Percentiles rank a stretch among this genome's conserved stretches.
Conservation (phyloP, 2,113 vertebrate species). For the Hyperopisus bebe region DNA sequence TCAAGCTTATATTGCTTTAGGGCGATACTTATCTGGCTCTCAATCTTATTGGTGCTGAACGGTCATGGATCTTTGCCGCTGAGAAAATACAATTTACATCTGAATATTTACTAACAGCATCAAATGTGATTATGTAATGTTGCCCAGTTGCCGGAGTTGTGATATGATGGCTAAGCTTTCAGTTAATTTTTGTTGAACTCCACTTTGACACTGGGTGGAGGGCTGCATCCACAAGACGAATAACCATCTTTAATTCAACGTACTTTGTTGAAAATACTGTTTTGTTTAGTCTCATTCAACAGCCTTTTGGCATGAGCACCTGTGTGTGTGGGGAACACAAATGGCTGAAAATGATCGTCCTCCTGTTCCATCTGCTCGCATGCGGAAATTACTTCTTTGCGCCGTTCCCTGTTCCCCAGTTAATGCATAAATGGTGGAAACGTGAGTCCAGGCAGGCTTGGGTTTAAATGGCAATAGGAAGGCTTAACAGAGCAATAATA, state of each 20-base stretch:
- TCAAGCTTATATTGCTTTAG: constrained; percentile 19
- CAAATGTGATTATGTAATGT: constrained; percentile 7
- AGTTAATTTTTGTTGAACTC: neutral
- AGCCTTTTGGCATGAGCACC: neutral
- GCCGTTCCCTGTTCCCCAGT: neutral
- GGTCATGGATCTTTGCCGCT: constrained; percentile 21
- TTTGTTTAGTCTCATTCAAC: neutral
- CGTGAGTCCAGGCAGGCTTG: neutral
- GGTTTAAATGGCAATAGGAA: constrained; percentile 8
- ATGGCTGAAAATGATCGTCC: neutral
- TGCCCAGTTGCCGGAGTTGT: neutral
- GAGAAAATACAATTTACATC: constrained; percentile 13
- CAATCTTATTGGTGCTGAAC: constrained; percentile 13
- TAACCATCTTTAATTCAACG: neutral
- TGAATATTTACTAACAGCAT: constrained; percentile 16
- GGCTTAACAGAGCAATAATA: constrained; percentile 10
- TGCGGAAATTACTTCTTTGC: neutral
- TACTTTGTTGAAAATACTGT: neutral
- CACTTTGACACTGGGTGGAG: neutral
- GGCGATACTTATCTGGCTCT: constrained; percentile 3
- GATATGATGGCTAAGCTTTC: neutral
- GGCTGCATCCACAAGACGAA: neutral
- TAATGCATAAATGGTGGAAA: neutral
- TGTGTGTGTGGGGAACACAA: neutral
- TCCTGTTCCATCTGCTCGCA: neutral